Conservation (phyloP, 1,140 invertebrate genomes). For the Coelopa frigida region DNA sequence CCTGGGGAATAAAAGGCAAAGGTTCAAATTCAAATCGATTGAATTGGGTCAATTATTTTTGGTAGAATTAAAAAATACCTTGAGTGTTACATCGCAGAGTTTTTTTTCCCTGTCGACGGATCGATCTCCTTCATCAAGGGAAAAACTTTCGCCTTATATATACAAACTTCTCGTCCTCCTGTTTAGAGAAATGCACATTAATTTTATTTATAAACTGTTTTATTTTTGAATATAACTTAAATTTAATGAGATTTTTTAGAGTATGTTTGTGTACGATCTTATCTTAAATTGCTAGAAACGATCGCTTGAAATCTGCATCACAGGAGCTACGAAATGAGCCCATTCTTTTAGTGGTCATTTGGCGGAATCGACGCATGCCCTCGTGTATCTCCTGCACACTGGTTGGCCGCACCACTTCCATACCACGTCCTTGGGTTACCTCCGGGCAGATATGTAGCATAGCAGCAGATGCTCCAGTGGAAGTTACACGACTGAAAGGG, state of each 20-base stretch:
- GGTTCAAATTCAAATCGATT: not conserved
- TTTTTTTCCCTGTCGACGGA: constrained; percentile 70
- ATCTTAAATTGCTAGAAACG: constrained; percentile 38
- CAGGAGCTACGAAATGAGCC: constrained; percentile 37
- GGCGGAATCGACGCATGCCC: constrained; percentile 37
- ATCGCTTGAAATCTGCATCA: constrained; percentile 32
- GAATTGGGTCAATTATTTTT: not conserved
- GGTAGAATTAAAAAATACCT: constrained; percentile 52
- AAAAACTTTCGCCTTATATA: constrained; percentile 67
- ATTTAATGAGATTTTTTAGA: too few species aligned
- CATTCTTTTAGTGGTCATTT: constrained; percentile 36
- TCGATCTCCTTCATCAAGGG: constrained; percentile 77
- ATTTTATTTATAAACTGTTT: too few species aligned
- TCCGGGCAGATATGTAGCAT: constrained; percentile 44
- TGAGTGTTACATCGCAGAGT: constrained; percentile 82
- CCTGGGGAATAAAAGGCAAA: constrained; percentile 51
- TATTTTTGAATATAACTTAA: too few species aligned
- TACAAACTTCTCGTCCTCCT: too few species aligned
- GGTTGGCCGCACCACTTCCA: constrained; percentile 41
- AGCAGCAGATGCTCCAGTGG: constrained; percentile 34
- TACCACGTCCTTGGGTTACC: constrained; percentile 40
- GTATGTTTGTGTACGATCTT: too few species aligned
- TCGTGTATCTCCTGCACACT: constrained; percentile 43
- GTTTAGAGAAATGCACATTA: too few species aligned
- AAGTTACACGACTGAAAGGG: constrained; percentile 38